Base-by-base conservation (phyloP, 1,140 invertebrate genomes). In the Alviniconcha marisindica region DNA sequence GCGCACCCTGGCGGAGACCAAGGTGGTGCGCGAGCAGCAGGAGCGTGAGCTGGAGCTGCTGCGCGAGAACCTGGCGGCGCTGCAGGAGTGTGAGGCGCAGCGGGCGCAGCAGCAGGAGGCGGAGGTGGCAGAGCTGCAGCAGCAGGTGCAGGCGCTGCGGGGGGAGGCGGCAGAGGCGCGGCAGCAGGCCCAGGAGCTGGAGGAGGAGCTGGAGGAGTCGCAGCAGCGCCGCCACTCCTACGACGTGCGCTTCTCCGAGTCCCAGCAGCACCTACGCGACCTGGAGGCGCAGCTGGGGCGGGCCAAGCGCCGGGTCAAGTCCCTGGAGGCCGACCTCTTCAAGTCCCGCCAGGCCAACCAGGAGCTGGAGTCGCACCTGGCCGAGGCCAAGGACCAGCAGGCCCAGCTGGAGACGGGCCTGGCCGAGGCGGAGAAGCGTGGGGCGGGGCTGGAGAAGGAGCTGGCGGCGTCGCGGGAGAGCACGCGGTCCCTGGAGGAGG, bases 1-100 rank as follows among this genome's bases (percentile, higher is more conserved):
- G 21, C 71, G 44, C 44, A 71, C 80, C 38, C 69, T 66, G 24
- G 69, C 63, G n/a, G 51, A 81, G 10, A 86, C 56, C 28, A 24
- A 31, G 44, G 44, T 79, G 24, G n/a, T 63, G 0, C 66, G 54
- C 2, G 56, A 86, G 42, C 33, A 56, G 60, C 73, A 69, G 40
- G 82, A 86, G 63, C 79, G 81, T 31, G 54, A 82, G 54, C 21
- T 28, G 5, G 21, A 84, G 60, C 79, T 81, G 66, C 51, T 73
- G 51, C 66, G 83, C 38, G 82, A 83, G 42, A 77, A 88, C 44
- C 77, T 82, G 44, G 54, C 60, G 1, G 51, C 79, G 31, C 54
- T 83, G 38, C 77, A 85, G 44, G 73, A 83, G 36, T 73, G 40
- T 2, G 48, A 56, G 33, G 73, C 48, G n/a, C 63, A 38, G 51